These are phyloP conservation scores for Andinoacara biseriatus DNA, from an alignment of 2,113 vertebrate species.

Conservation along the genomic window DNA sequence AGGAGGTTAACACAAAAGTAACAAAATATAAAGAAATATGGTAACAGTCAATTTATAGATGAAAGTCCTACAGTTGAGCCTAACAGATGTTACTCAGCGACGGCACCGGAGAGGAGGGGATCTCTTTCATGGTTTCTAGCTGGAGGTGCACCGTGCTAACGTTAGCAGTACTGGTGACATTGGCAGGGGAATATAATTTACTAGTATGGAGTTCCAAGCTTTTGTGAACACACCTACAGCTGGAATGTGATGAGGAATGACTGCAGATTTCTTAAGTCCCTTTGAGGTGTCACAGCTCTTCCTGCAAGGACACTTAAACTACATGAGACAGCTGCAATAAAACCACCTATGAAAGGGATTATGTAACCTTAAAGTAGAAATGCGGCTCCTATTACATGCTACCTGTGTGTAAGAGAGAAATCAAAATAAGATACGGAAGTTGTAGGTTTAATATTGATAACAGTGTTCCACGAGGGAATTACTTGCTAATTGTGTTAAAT, in stretches of 20 bases:
- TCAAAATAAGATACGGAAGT: background rate
- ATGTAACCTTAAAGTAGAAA: constrained; percentile 4
- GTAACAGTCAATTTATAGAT: constrained; percentile 19
- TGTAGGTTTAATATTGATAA: constrained; percentile 5
- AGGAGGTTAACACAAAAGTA: no score
- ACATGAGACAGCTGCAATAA: constrained; percentile 16
- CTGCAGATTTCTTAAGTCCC: constrained; percentile 23
- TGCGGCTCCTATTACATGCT: constrained; percentile 5
- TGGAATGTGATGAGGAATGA: constrained; percentile 44
- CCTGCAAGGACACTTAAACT: constrained; percentile 40
- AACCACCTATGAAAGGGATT: constrained; percentile 17
- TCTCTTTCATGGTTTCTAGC: constrained; percentile 4
- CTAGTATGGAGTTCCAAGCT: constrained; percentile 46
- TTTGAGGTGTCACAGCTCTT: constrained; percentile 4
- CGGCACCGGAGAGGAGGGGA: background rate
- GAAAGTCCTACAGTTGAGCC: constrained; percentile 54
- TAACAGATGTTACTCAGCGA: constrained; percentile 53
- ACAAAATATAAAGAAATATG: no score
- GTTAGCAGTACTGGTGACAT: constrained; percentile 39
- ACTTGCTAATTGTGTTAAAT: background rate
- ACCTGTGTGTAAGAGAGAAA: background rate
- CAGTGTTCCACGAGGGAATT: background rate
- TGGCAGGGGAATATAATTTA: constrained; percentile 33
- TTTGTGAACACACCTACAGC: constrained; percentile 43
- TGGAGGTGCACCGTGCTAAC: constrained; percentile 24